A percentile compares a stretch with the other conserved stretches of the same genome.
Evolutionary conservation across 2,888 invertebrate genomes (phyloP).

Genomic region (Rotaria magnacalcarata): DNA sequence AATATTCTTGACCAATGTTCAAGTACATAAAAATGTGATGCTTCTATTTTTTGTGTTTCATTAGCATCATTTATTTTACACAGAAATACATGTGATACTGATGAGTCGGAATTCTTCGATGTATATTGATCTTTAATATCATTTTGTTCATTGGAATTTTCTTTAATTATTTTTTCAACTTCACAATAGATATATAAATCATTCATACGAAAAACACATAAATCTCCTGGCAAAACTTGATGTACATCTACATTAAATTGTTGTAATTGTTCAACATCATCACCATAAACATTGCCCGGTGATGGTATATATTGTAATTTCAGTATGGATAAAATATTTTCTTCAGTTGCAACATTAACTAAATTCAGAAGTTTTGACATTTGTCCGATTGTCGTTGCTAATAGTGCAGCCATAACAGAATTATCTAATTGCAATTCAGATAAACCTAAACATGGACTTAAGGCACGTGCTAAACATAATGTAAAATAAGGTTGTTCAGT

Average conservation of each 20-base stretch:
- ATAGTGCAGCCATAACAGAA: slow-evolving; percentile 40
- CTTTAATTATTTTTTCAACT: slow-evolving; percentile 36
- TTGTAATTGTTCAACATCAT: slow-evolving; percentile 43
- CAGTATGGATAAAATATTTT: slow-evolving; percentile 46
- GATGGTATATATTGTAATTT: slow-evolving; percentile 46
- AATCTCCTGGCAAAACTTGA: slow-evolving; percentile 41
- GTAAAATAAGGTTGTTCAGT: slow-evolving; percentile 46
- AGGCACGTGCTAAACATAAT: slow-evolving; percentile 41
- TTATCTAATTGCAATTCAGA: slow-evolving; percentile 43
- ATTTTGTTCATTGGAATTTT: background rate
- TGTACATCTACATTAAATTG: slow-evolving; percentile 39
- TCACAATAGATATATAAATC: slow-evolving; percentile 43
- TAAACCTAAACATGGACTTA: slow-evolving; percentile 38
- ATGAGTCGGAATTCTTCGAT: background rate
- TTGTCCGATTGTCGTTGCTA: slow-evolving; percentile 41
- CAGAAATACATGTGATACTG: background rate
- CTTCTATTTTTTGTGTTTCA: slow-evolving; percentile 1
- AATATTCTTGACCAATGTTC: slow-evolving; percentile 46
- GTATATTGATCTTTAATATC: background rate
- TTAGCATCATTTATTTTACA: slow-evolving; percentile 39
- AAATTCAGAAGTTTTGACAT: slow-evolving; percentile 43
- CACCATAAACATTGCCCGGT: slow-evolving; percentile 45
- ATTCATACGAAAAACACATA: slow-evolving; percentile 41
- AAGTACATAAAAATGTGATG: slow-evolving; percentile 44
- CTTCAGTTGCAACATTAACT: slow-evolving; percentile 45